These are phyloP conservation scores for Drosophila limbata DNA, from an alignment of 2,888 invertebrate species.

Conservation along the genomic window DNA sequence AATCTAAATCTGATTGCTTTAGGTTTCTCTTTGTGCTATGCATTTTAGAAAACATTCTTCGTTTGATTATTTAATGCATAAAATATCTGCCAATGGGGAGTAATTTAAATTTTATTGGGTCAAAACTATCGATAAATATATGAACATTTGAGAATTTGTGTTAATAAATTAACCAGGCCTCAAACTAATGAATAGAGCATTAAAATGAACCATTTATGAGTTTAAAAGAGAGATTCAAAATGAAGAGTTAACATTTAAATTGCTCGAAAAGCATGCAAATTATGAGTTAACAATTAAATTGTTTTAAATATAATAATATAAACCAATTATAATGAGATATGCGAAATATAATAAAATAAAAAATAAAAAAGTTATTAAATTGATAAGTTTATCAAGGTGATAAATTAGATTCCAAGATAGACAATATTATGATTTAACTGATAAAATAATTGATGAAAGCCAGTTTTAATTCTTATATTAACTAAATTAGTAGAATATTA, in stretches of 20 bases:
- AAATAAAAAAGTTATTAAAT: background rate
- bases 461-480: no score
- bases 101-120: constrained; percentile 48
- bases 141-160: background rate
- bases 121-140: constrained; percentile 24
- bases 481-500: no score
- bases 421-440: no score
- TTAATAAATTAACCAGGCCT: background rate
- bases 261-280: background rate
- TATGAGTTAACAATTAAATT: no score
- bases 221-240: background rate
- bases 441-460: no score
- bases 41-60: constrained; percentile 13
- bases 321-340: background rate
- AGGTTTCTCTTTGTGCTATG: constrained; percentile 9
- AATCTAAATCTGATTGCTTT: constrained; percentile 9
- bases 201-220: constrained; percentile 9
- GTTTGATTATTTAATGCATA: constrained; percentile 8
- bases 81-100: constrained; percentile 32
- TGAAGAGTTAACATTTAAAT: background rate
- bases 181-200: background rate
- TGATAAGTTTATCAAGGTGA: no score
- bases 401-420: no score
- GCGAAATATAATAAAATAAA: no score
- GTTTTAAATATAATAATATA: no score